Conservation (phyloP, 2,113 vertebrate genomes). For the Pantherophis guttatus region DNA sequence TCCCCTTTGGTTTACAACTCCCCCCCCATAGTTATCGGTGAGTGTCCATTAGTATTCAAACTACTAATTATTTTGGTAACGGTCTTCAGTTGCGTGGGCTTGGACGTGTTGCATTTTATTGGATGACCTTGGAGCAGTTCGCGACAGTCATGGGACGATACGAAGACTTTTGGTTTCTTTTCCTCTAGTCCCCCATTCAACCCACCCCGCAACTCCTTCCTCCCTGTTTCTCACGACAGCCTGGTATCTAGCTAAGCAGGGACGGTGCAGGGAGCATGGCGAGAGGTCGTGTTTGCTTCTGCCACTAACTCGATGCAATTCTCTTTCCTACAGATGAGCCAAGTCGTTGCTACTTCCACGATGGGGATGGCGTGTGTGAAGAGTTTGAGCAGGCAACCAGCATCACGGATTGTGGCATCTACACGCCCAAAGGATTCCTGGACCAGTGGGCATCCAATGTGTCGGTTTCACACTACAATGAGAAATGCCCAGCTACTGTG, state of each 20-base stretch:
- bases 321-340: constrained; percentile 80
- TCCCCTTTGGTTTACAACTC: too few relatives aligned
- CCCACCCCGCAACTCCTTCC: too few relatives aligned
- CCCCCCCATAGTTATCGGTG: too few relatives aligned
- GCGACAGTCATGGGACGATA: background rate
- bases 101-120: too few relatives aligned
- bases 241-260: background rate
- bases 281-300: background rate
- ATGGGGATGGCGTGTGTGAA: constrained; percentile 94
- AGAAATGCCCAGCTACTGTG: constrained; percentile 90
- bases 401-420: constrained; percentile 93
- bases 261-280: too few relatives aligned
- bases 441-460: constrained; percentile 94
- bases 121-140: too few relatives aligned
- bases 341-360: constrained; percentile 95
- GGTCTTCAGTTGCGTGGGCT: too few relatives aligned
- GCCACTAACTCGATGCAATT: background rate
- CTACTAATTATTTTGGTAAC: too few relatives aligned
- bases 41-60: too few relatives aligned
- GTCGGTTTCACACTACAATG: constrained; percentile 89
- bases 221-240: background rate
- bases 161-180: background rate
- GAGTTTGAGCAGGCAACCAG: constrained; percentile 94
- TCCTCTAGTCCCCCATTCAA: background rate
- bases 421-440: constrained; percentile 90